phyloP scores from a whole-genome alignment of 2,888 invertebrate species.

The Dichetophora obliterata region DNA sequence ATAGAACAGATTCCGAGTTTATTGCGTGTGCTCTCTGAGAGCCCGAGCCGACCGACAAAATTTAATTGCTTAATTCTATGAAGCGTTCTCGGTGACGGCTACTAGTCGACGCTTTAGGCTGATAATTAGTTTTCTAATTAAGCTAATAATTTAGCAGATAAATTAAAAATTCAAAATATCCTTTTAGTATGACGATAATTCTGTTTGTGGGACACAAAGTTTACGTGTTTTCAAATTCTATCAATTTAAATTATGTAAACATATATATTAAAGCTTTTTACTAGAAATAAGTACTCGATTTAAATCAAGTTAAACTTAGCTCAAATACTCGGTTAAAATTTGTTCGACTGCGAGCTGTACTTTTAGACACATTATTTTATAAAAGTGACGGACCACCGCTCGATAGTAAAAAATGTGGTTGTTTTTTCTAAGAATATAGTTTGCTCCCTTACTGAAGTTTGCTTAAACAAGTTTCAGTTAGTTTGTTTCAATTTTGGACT shows the following conservation, averaged over 20 bases:
- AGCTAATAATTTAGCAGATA: background rate
- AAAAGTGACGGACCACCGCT: too few species aligned
- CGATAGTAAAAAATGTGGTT: too few species aligned
- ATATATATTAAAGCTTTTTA: background rate
- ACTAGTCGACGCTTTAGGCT: background rate
- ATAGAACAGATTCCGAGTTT: conserved; percentile 15
- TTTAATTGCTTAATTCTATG: conserved; percentile 38
- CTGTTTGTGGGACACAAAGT: background rate
- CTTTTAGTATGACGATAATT: background rate
- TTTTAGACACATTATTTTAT: too few species aligned
- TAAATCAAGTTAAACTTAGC: background rate
- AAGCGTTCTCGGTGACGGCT: background rate
- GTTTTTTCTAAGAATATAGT: too few species aligned
- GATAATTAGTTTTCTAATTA: conserved; percentile 36
- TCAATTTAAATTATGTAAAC: background rate
- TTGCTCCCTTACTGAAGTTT: too few species aligned
- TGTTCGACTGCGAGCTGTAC: too few species aligned
- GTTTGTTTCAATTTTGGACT: conserved; percentile 32
- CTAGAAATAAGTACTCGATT: background rate
- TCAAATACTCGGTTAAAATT: too few species aligned
- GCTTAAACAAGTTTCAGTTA: background rate
- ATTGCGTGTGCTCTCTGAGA: conserved; percentile 10
- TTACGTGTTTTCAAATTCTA: background rate
- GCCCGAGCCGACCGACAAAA: conserved; percentile 21
- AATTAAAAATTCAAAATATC: background rate